phyloP scores from a whole-genome alignment of 2,888 invertebrate species.

The Dinocampus coccinellae region DNA sequence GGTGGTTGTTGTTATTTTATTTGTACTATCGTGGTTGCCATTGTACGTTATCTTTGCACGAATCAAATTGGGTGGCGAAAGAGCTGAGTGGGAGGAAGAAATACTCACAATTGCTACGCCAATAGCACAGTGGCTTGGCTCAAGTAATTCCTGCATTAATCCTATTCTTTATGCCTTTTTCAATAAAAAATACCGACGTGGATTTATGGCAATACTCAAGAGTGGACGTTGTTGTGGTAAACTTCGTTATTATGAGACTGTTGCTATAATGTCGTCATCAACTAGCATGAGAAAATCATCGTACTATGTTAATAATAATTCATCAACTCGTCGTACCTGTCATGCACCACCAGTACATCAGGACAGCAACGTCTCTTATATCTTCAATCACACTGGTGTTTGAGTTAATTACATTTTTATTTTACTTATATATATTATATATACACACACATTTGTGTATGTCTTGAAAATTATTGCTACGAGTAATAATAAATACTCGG shows the following conservation, averaged over 20 bases:
- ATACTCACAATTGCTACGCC: conserved; percentile 86
- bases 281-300: conserved; percentile 89
- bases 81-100: conserved; percentile 82
- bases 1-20: conserved; percentile 91
- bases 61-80: conserved; percentile 80
- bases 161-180: conserved; percentile 95
- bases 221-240: conserved; percentile 89
- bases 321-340: conserved; percentile 70
- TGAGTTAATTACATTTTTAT: conserved; percentile 71
- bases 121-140: conserved; percentile 92
- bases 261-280: conserved; percentile 87
- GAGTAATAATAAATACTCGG: conserved; percentile 31
- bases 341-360: conserved; percentile 69
- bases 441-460: not conserved
- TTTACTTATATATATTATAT: no score
- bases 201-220: conserved; percentile 89
- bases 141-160: conserved; percentile 95
- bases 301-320: conserved; percentile 82
- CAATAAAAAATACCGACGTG: conserved; percentile 92
- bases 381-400: conserved; percentile 82
- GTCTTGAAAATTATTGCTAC: not conserved
- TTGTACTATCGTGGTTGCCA: conserved; percentile 93
- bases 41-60: conserved; percentile 90
- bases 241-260: conserved; percentile 87
- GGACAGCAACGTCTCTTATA: conserved; percentile 75